Conservation (phyloP, 2,113 vertebrate genomes). For the Percopsis transmontana region DNA sequence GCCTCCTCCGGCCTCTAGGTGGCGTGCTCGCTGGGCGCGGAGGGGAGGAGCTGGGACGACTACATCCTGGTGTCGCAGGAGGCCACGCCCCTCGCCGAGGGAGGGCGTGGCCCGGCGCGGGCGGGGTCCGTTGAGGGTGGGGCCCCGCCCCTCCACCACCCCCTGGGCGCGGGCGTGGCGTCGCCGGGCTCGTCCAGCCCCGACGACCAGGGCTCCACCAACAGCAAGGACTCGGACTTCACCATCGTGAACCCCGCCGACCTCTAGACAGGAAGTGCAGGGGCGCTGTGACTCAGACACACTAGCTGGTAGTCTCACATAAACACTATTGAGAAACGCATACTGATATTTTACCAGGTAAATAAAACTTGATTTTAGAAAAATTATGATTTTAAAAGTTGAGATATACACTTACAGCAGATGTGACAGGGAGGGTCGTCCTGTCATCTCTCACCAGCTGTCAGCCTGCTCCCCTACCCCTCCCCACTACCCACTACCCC, state of each 20-base stretch:
- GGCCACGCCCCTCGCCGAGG: constrained; percentile 61
- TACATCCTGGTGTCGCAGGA: constrained; percentile 93
- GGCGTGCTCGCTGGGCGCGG: constrained; percentile 51
- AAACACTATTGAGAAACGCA: background rate
- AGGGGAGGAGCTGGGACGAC: constrained; percentile 84
- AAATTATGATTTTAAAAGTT: constrained; percentile 3
- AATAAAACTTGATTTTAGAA: no score
- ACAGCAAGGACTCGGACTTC: constrained; percentile 98
- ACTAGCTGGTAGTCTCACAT: constrained; percentile 27
- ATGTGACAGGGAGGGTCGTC: no score
- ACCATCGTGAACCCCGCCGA: constrained; percentile 95
- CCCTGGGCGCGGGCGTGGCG: constrained; percentile 79
- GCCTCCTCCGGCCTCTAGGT: constrained; percentile 38
- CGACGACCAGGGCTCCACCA: constrained; percentile 87
- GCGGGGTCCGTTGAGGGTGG: constrained; percentile 73
- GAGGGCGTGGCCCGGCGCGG: constrained; percentile 53
- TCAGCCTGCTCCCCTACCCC: no score
- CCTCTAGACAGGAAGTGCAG: constrained; percentile 53
- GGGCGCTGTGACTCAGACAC: background rate
- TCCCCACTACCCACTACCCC: constrained; percentile 46
- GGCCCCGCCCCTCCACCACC: constrained; percentile 85
- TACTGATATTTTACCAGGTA: no score
- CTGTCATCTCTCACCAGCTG: no score
- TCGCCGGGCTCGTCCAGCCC: constrained; percentile 89
- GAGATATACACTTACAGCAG: no score